Evolutionary conservation across 2,113 vertebrate species (phyloP).

Genomic region (Rattus norvegicus): GRCr8 NC_086032.1:80067001-80067500

Average conservation of each 20-base stretch:
- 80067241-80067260: not conserved
- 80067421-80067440: not conserved
- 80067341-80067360: not conserved
- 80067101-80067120: too few relatives aligned
- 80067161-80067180: not conserved
- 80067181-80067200: not conserved
- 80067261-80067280: too few relatives aligned
- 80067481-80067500: not conserved
- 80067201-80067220: not conserved
- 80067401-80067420: not conserved
- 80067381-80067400: not conserved
- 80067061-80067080: not conserved
- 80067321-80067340: rapidly evolving
- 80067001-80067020: rapidly evolving
- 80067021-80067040: not conserved
- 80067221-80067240: not conserved
- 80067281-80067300: not conserved
- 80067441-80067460: not conserved
- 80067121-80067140: too few relatives aligned
- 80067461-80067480: not conserved
- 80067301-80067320: not conserved
- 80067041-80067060: not conserved
- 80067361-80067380: not conserved
- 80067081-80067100: not conserved
- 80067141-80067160: not conserved